A percentile compares a stretch with the other conserved stretches of the same genome.
These are phyloP conservation scores for Magallana gigas DNA, from an alignment of 1,140 invertebrate genomes.

Conservation along the genomic window DNA sequence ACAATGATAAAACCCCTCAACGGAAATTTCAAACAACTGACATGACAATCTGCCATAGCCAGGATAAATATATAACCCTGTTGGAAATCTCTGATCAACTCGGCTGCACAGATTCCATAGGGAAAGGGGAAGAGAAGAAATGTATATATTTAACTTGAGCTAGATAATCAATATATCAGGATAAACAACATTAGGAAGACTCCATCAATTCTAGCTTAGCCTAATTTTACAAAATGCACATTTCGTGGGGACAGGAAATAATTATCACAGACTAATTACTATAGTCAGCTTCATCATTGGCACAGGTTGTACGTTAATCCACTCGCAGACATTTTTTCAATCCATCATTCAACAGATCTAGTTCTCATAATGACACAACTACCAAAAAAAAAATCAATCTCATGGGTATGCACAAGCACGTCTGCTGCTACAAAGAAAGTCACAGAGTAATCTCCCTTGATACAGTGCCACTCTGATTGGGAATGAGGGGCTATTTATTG, in stretches of 20 bases:
- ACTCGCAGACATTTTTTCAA: background rate
- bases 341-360: slow-evolving; percentile 6
- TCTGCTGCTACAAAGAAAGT: background rate
- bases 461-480: background rate
- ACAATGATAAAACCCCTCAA: too few species aligned
- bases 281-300: background rate
- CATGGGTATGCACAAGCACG: background rate
- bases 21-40: too few species aligned
- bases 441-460: background rate
- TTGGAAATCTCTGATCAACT: background rate
- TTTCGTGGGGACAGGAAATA: background rate
- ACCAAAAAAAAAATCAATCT: slow-evolving; percentile 17
- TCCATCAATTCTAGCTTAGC: background rate
- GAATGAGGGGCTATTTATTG: slow-evolving; percentile 15
- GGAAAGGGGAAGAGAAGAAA: background rate
- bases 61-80: background rate
- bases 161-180: slow-evolving; percentile 4
- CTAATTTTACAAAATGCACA: background rate
- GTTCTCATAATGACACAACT: slow-evolving; percentile 19
- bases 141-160: slow-evolving; percentile 1
- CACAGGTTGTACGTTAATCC: slow-evolving; percentile 28
- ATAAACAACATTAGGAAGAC: background rate
- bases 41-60: background rate
- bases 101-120: too few species aligned
- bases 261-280: slow-evolving; percentile 16